Evolutionary conservation across 2,797 vertebrate species (phyloP), one percentile per base, ranked within the genome.

Genomic region (Cossypha caffra): DNA sequence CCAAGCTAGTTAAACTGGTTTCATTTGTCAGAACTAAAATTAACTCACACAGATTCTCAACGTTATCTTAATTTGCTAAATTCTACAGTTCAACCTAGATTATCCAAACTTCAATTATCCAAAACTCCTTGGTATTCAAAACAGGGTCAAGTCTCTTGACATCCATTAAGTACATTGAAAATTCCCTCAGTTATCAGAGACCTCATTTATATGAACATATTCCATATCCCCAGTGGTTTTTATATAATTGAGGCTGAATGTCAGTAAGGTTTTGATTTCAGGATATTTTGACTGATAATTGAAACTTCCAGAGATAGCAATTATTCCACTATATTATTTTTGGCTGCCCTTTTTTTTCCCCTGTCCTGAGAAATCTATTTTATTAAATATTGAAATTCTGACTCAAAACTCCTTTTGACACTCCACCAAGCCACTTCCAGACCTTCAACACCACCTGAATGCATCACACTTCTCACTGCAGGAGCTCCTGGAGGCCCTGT

Each of bases 121-220:
- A 64, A 81, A 78, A 89, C 94, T 96, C 91, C 79, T 91, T 62
- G 72, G 87, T 94, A 95, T 90, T 95, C 87, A 96, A 95, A 97
- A 96, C 76, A 96, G 95, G 95, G 96, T 97, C 94, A 96, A 93
- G 93, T 93, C 96, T 95, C 95, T 91, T 94, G 96, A 91, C 95
- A 96, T 78, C 85, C 69, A 94, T 95, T 97, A 96, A 96, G 87
- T 67, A 94, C 93, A 95, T 26, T 52, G 93, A 93, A 95, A 95
- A 96, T 84, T 94, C 95, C 96, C 95, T 78, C 91, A 74, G 76
- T 96, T 95, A 96, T 94, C 87, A 95, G 68, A 96, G 88, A 86
- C 82, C 91, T 95, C 93, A 96, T 97, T 96, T 96, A 94, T 91
- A 91, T 52, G 96, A 97, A 77, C 87, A 69, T 75, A 93, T 74